These are phyloP conservation scores for Ranitomeya imitator DNA, from an alignment of 2,113 vertebrate genomes.

Conservation along the genomic window DNA sequence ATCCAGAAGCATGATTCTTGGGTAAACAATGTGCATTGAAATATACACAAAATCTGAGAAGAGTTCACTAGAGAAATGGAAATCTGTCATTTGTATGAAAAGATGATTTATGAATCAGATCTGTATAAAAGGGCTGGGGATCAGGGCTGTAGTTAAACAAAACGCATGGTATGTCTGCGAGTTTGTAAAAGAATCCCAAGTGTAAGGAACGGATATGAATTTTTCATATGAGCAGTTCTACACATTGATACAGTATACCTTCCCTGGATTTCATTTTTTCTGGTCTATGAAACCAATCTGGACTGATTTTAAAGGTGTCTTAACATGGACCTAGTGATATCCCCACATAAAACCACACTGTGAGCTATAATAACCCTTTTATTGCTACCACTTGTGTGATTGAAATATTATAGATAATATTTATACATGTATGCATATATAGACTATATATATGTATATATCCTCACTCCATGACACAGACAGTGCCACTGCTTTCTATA, in stretches of 20 bases:
- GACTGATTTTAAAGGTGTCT: neutral
- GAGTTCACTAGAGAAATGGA: conserved; percentile 20
- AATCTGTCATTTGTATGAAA: conserved; percentile 36
- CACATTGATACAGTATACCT: neutral
- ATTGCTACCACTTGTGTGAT: neutral
- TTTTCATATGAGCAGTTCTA: conserved; percentile 15
- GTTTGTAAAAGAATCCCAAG: conserved; percentile 21
- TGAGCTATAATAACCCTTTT: neutral
- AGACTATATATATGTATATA: too few relatives aligned
- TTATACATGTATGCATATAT: neutral
- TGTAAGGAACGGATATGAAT: conserved; percentile 34
- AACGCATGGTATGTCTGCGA: neutral
- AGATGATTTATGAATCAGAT: conserved; percentile 19
- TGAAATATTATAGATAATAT: neutral
- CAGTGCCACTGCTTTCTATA: too few relatives aligned
- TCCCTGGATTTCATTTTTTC: neutral
- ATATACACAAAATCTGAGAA: conserved; percentile 27
- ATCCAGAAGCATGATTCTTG: neutral
- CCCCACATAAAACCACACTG: neutral
- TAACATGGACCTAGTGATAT: neutral
- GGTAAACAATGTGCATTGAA: conserved; percentile 31
- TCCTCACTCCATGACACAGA: too few relatives aligned
- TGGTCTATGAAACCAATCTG: neutral
- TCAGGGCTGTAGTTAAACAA: conserved; percentile 23
- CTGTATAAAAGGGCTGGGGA: conserved; percentile 31